Evolutionary conservation across 2,888 invertebrate species (phyloP), one percentile per base, ranked within the genome.

Genomic region (Dicycla oo): DNA sequence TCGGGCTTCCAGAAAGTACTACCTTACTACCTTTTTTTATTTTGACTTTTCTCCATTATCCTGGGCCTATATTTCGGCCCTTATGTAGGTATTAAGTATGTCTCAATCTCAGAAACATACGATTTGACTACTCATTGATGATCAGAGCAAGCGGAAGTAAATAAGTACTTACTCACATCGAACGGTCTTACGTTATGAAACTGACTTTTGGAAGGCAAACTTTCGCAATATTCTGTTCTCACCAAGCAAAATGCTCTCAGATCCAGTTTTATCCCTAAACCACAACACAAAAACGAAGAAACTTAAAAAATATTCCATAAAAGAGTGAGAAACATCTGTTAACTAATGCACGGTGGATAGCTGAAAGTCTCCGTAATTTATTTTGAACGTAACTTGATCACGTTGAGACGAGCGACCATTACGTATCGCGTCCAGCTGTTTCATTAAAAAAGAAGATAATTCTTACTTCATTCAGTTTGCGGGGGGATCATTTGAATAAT

Each of bases 381-480:
- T 87, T 88, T 86, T 80, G 43, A 73, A 53, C 53, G 87, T 82
- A 89, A 89, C 84, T 83, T 57, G 83, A 89, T 87, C 80, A 70
- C 69, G 68, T 75, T 80, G 81, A 69, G 67, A 65, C 64, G 58
- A 56, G 57, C 53, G 34, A 34, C 65, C 51, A 53, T 71, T 71
- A 68, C 62, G 18, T n/a, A 15, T 49, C 23, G 69, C 47, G 57
- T 63, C 53, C 84, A 81, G 71, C 71, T 83, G 75, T 73, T 73
- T 72, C 73, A 81, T 71, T 81, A 73, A 58, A 73, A 75, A 78
- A 23, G 2, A 57, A 60, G 68, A 51, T 34, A 38, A 62, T 61
- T 38, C 73, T 78, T 76, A 40, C 60, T 68, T 53, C 18, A 56
- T 56, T 63, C 62, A 2, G 20, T 73, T 68, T 43, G 60, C 49